Evolutionary conservation across 1,140 invertebrate genomes (phyloP).

Genomic region (Platorchestia sp.): DNA sequence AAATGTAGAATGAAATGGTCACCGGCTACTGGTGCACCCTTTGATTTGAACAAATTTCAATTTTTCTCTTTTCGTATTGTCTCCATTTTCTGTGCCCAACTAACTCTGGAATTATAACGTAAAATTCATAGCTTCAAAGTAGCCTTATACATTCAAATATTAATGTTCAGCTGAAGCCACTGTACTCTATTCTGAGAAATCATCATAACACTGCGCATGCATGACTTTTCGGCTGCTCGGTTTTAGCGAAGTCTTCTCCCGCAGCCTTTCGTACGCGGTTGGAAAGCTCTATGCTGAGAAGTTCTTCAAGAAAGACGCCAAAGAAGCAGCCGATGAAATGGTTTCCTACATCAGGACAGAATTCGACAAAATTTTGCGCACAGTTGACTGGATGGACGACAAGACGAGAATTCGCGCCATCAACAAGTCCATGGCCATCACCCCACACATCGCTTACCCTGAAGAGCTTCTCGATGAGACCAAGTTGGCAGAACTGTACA

Average conservation of each 20-base stretch:
- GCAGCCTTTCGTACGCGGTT: conserved; percentile 66
- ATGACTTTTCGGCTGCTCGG: neutral
- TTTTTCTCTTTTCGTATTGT: too few relatives aligned
- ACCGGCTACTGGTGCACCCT: too few relatives aligned
- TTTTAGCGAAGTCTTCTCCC: neutral
- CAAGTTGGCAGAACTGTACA: conserved; percentile 83
- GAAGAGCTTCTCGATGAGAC: conserved; percentile 83
- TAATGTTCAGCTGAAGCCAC: too few relatives aligned
- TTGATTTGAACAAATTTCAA: too few relatives aligned
- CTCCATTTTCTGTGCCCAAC: too few relatives aligned
- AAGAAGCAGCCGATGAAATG: conserved; percentile 67
- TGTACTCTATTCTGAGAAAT: too few relatives aligned
- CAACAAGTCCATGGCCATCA: conserved; percentile 82
- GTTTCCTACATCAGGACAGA: conserved; percentile 67
- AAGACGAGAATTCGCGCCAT: conserved; percentile 75
- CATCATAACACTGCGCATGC: too few relatives aligned
- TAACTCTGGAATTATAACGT: too few relatives aligned
- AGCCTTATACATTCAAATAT: too few relatives aligned
- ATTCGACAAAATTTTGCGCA: conserved; percentile 66
- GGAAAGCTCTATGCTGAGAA: conserved; percentile 68
- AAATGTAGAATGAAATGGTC: too few relatives aligned
- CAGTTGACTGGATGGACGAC: conserved; percentile 69
- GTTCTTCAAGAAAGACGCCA: conserved; percentile 68
- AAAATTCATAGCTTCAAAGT: too few relatives aligned
- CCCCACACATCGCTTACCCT: conserved; percentile 85